Conservation (phyloP, 2,888 invertebrate species). For the Girardia tigrina region DNA sequence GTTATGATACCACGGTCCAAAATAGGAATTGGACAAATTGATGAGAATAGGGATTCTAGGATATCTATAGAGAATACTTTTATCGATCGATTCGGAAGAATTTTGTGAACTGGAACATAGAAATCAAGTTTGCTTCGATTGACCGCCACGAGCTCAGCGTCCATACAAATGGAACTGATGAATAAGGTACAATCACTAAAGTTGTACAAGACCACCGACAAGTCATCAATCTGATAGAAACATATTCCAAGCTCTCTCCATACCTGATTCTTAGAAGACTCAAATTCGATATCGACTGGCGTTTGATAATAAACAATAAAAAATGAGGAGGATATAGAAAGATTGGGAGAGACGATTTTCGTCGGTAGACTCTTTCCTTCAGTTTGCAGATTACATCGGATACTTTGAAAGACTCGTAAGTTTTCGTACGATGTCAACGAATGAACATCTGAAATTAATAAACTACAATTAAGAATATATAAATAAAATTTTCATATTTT, state of each 20-base stretch:
- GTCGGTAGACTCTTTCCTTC: not conserved
- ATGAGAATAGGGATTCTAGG: not conserved
- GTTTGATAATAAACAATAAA: not conserved
- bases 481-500: no score
- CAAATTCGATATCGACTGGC: no score
- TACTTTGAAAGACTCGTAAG: not conserved
- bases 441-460: no score
- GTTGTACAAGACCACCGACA: not conserved
- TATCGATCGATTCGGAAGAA: not conserved
- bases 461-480: no score
- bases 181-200: not conserved
- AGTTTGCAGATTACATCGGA: not conserved
- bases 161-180: not conserved
- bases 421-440: no score
- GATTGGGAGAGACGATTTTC: not conserved
- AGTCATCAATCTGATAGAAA: not conserved
- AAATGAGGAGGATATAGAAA: not conserved
- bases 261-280: no score
- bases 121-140: not conserved
- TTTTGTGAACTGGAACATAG: not conserved
- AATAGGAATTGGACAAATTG: not conserved
- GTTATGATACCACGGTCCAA: not conserved
- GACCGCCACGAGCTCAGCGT: not conserved
- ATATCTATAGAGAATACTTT: not conserved
- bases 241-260: not conserved